These are phyloP conservation scores for Nomada hirtipes DNA, from an alignment of 2,888 invertebrate genomes.

Conservation along the genomic window DNA sequence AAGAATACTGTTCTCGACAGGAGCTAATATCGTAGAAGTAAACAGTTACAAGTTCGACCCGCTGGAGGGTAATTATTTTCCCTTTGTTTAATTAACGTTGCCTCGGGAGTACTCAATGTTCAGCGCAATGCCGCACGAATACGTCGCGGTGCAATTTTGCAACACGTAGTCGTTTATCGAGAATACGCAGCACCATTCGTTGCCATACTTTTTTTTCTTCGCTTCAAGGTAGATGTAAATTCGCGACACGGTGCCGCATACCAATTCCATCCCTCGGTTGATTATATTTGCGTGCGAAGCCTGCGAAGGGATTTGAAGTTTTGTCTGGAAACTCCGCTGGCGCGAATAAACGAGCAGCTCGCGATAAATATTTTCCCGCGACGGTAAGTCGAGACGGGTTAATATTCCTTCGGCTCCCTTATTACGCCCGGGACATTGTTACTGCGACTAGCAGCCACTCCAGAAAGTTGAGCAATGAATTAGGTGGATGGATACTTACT, in stretches of 20 bases:
- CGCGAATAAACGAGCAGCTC: slow-evolving; percentile 16
- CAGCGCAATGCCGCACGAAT: too few relatives aligned
- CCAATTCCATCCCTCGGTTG: slow-evolving; percentile 15
- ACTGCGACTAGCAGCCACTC: slow-evolving; percentile 25
- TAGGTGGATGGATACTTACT: slow-evolving; percentile 40
- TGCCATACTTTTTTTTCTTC: too few relatives aligned
- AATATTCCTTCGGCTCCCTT: slow-evolving; percentile 40
- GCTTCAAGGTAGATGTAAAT: too few relatives aligned
- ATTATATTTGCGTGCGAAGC: slow-evolving; percentile 7
- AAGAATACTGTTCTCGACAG: too few relatives aligned
- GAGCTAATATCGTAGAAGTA: too few relatives aligned
- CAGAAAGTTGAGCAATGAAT: slow-evolving; percentile 49
- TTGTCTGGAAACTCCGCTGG: not conserved
- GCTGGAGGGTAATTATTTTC: too few relatives aligned
- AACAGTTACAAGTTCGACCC: too few relatives aligned
- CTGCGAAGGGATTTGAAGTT: slow-evolving; percentile 20
- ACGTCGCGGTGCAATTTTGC: too few relatives aligned
- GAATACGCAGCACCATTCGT: too few relatives aligned
- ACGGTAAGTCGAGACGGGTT: slow-evolving; percentile 20
- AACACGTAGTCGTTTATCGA: too few relatives aligned
- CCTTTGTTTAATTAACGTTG: too few relatives aligned
- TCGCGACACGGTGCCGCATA: not conserved
- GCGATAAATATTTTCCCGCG: slow-evolving; percentile 48
- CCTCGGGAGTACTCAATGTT: too few relatives aligned
- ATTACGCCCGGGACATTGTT: slow-evolving; percentile 41